A percentile compares a stretch with the other conserved stretches of the same genome.
phyloP scores from a whole-genome alignment of 2,113 vertebrate species.

The Chunga burmeisteri region DNA sequence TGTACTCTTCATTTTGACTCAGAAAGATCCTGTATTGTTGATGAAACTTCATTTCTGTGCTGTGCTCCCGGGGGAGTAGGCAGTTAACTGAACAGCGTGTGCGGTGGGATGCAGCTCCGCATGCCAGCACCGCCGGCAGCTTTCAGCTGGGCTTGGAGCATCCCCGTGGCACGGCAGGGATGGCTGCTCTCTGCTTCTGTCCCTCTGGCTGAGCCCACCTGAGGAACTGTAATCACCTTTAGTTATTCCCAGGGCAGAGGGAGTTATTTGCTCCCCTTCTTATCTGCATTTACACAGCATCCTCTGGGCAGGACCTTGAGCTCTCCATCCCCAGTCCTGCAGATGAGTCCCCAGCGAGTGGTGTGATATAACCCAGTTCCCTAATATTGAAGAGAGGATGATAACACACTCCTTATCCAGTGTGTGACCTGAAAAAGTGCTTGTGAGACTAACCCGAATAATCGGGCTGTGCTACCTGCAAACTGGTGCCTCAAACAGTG shows the following conservation, averaged over 20 bases:
- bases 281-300: not conserved
- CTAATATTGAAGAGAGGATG: not conserved
- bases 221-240: not conserved
- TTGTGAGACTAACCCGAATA: not conserved
- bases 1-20: not conserved
- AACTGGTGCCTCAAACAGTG: not conserved
- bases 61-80: not conserved
- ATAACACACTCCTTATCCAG: not conserved
- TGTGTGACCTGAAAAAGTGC: not conserved
- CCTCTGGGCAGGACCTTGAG: not conserved
- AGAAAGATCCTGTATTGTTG: not conserved
- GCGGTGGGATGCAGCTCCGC: fast-evolving
- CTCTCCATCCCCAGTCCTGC: not conserved
- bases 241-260: not conserved
- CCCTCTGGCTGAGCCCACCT: not conserved
- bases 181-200: not conserved
- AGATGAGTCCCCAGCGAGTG: fast-evolving
- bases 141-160: fast-evolving
- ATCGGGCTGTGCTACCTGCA: not conserved
- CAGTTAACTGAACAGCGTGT: not conserved
- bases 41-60: not conserved
- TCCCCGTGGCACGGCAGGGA: not conserved
- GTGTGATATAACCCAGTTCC: too few species aligned
- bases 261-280: not conserved
- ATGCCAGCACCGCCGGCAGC: not conserved